These are phyloP conservation scores for Acrocephalus scirpaceus DNA, from an alignment of 2,797 vertebrate species.

Conservation along the genomic window DNA sequence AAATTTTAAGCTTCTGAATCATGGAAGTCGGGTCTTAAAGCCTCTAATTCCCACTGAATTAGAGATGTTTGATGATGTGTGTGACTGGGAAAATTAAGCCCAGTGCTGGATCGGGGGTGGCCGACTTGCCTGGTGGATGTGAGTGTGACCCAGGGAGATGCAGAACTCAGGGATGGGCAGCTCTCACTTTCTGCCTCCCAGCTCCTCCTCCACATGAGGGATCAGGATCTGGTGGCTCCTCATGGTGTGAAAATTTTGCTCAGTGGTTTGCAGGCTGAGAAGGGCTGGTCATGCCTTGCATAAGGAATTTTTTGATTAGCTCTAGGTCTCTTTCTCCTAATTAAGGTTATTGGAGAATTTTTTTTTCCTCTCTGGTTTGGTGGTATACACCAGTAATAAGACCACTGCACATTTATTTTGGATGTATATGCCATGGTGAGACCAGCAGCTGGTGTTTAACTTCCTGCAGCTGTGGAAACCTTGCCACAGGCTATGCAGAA, in stretches of 20 bases:
- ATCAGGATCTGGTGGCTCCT: not conserved
- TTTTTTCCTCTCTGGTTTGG: not conserved
- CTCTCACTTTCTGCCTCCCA: not conserved
- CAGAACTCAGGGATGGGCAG: not conserved
- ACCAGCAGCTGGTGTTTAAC: not conserved
- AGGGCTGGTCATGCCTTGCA: not conserved
- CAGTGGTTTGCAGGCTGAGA: not conserved
- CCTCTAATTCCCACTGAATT: constrained; percentile 10
- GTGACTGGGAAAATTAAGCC: not conserved
- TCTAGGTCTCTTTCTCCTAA: not conserved
- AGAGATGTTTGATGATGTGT: not conserved
- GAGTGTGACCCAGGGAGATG: accelerated
- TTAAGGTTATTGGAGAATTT: not conserved
- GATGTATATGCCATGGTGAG: not conserved
- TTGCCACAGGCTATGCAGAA: not conserved
- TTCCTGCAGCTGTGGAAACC: not conserved
- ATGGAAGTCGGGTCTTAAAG: not conserved
- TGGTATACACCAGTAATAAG: not conserved
- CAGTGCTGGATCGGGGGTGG: not conserved
- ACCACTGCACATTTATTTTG: not conserved
- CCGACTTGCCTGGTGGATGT: accelerated
- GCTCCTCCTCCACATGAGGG: not conserved
- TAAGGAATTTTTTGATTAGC: not conserved
- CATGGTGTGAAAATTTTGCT: not conserved
- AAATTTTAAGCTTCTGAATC: constrained; percentile 51